Evolutionary conservation across 2,113 vertebrate genomes (phyloP), one percentile per base, ranked within the genome.

Genomic region (Melanerpes formicivorus): DNA sequence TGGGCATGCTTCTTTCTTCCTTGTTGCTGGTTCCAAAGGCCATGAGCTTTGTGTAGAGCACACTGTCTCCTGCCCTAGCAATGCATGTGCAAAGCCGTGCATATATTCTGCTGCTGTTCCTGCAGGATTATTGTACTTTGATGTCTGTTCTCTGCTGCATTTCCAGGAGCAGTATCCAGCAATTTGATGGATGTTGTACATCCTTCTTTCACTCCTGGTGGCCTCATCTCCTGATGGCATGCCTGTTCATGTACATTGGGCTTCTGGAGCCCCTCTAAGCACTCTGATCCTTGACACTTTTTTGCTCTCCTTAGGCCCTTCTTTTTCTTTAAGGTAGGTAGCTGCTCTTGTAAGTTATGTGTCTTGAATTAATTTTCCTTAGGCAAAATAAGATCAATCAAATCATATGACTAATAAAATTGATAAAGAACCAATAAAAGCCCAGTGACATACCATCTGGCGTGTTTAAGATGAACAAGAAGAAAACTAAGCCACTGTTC

Each of bases 301-400:
- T 78, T 69, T 14, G 18, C 3, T 10, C 44, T 82, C 74, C 25
- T 82, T 87, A 75, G 58, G 59, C 52, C 65, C 27, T 94, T 83
- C 83, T 89, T 32, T 94, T 96, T 88, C 87, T 90, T 95, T 80
- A 91, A 92, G 84, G 70, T 74, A 80, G 63, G 84, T 44, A 95
- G 59, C 72, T 77, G 95, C 93, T 94, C 84, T 84, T 77, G 30
- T 93, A 87, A 96, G 70, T 94, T 96, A 75, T 91, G 93, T 92
- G 80, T 95, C 84, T 87, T 82, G 64, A 94, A 97, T 93, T 96
- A 96, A 97, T 97, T 97, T 97, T 97, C 91, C 89, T 95, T 96
- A 22, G 87, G 83, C 88, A 86, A 97, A 97, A 97, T 96, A 96
- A 97, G 94, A 97, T 97, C 95, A 97, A 95, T 98, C 97, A 97